Evolutionary conservation across 2,888 invertebrate genomes (phyloP), one percentile per base, ranked within the genome.

Genomic region (Stenolophus ochropezus): DNA sequence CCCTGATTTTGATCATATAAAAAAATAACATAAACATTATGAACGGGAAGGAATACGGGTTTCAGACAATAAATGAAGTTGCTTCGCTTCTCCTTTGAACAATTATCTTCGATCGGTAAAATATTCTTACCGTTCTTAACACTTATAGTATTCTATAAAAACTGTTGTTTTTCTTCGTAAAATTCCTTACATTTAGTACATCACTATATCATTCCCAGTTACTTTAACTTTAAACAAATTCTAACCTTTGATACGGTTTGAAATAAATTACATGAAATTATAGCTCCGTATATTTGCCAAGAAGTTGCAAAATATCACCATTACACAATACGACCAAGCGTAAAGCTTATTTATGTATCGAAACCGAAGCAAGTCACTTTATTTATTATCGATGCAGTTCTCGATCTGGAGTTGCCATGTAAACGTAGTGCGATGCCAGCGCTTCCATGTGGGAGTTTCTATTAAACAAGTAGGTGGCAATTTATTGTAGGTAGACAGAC

Each of bases 401-500:
- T 61, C n/a, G 23, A 61, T 18, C 33, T 42, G 33, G 33, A 42
- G 21, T 25, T 69, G 27, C 65, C 65, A 69, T 69, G 65, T 69
- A 69, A 69, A 69, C 65, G 65, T 27, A 69, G 65, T n/a, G 20
- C 33, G 16, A 2, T 4, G 8, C 65, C 27, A 27, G 65, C 27
- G 65, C 65, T 69, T 33, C 25, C 61, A 69, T 33, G 65, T 69
- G 65, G 65, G 65, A 33, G 65, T 79, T 79, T 79, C 78, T 79
- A 79, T 79, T 65, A 79, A 69, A 49, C 25, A 71, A 53, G 79
- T 79, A 79, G 79, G 79, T 79, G 79, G 78, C 78, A 79, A 79
- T 69, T 79, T 58, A 79, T 71, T 69, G 79, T 71, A 71, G 71
- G 79, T 16, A 79, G 71, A 71, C 61, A 58, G 71, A 79, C 79